Base-by-base conservation (phyloP, 2,113 vertebrate species). In the Plecotus auritus region DNA sequence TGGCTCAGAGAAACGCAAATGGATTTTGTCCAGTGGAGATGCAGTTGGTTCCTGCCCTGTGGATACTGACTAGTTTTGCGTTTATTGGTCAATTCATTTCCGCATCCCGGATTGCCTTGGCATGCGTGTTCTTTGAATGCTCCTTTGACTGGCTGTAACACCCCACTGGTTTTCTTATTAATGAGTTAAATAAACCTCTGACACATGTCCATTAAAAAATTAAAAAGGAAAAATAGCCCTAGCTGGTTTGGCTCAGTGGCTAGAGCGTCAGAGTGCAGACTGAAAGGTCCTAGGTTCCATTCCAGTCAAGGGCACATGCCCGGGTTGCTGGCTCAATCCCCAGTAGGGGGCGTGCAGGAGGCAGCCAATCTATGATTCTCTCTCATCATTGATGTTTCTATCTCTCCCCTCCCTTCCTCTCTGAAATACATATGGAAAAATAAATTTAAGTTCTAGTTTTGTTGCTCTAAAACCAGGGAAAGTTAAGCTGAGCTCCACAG, bases 1-100 rank as follows among this genome's bases (percentile, higher is more conserved):
- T 84, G 77, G 69, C n/a, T 42, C n/a, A n/a, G 72, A 85, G 72
- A 93, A 22, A 61, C 88, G 73, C 86, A 91, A 93, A 92, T 47
- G 17, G n/a, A 47, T 72, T 88, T 90, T 67, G 51, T 69, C 56
- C 64, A 67, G 85, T 1, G 37, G 45, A 51, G 42, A 59, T 12
- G 5, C 26, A 20, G 4, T 49, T 64, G 28, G 56, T 37, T 74
- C 13, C 45, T 56, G 56, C 26, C 6, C 13, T 9, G 18, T 76
- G 56, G 35, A 30, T 74, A 59, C 12, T 4, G 90, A 37, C 28
- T 37, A 42, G 37, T 11, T 85, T 84, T 82, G 76, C 72, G 69
- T 80, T 73, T 85, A 66, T 88, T 92, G 93, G 22, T 77, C 32
- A 87, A 72, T 70, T 93, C 47, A 47, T 66, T 64, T 89, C 45